Base-by-base conservation (phyloP, 1,140 invertebrate genomes). In the Drosophila guanche region DNA sequence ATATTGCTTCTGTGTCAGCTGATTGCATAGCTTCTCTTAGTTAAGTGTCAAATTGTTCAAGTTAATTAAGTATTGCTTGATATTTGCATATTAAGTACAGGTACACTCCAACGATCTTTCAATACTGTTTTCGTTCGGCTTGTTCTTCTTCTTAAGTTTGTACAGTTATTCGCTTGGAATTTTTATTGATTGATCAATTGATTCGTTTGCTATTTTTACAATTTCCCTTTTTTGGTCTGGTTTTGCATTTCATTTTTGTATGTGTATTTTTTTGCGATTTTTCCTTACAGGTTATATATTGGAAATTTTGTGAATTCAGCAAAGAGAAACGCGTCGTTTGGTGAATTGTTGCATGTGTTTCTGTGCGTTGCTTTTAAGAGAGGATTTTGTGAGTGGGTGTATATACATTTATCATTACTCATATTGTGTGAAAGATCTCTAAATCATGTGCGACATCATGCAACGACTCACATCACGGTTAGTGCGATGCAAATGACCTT, bases 391-490 rank as follows among this genome's bases (percentile, higher is more conserved):
- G 33, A 20, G 52, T 55, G 42, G 46, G 42, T 22, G 50, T 72
- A 55, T 72, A 55, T 72, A 72, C 45, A 72, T 51, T 22, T 29
- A 23, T 29, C 27, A 46, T 23, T 33, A 48, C 40, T 29, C 12
- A 37, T 37, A 12, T 54, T 55, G 22, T 42, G 33, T 63, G 25
- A 47, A 75, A 63, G 76, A 60, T 47, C 54, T 89, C 61, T 88
- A 90, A 71, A 90, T 90, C 89, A 90, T 90, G 68, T 90, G 89
- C 73, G 89, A 90, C 79, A 89, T 81, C 85, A 90, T 90, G 85
- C 89, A 90, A 90, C 89, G 89, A 90, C 89, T 90, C 78, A 90
- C 89, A 85, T 90, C 89, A 69, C 89, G 89, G 79, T 90, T 90
- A 74, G 89, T 73, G 81, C 89, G 89, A 76, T 90, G 89, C 81